phyloP scores from a whole-genome alignment of 2,797 vertebrate genomes.

The Myripristis jacobus region DNA sequence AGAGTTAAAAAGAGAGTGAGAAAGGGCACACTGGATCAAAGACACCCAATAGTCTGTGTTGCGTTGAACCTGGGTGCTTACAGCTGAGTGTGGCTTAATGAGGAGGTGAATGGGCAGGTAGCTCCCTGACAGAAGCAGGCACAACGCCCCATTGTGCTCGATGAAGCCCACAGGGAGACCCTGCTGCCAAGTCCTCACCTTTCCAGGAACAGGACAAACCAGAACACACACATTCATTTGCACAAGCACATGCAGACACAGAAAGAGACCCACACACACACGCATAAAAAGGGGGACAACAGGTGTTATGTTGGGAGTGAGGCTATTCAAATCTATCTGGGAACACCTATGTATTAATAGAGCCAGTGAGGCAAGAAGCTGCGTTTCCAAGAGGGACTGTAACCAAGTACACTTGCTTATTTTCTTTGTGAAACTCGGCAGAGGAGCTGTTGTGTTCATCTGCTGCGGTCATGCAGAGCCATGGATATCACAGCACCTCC shows the following conservation, averaged over 20 bases:
- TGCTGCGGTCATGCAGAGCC: neutral
- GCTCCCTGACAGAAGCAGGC: slow-evolving; percentile 50
- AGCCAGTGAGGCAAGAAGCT: slow-evolving; percentile 16
- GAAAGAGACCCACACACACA: neutral
- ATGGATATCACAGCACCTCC: neutral
- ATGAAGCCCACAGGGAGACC: slow-evolving; percentile 49
- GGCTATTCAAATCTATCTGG: slow-evolving; percentile 23
- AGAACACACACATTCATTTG: slow-evolving; percentile 33
- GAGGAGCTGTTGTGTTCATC: slow-evolving; percentile 5
- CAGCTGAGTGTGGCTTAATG: slow-evolving; percentile 39
- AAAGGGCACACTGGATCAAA: slow-evolving; percentile 51
- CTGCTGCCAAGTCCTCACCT: slow-evolving; percentile 48
- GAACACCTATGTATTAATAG: neutral
- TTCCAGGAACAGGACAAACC: slow-evolving; percentile 63
- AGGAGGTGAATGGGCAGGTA: slow-evolving; percentile 63
- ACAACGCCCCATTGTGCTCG: slow-evolving; percentile 59
- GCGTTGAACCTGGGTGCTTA: slow-evolving; percentile 35
- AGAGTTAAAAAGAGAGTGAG: slow-evolving; percentile 25
- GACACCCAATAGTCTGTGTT: slow-evolving; percentile 29
- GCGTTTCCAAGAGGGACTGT: neutral
- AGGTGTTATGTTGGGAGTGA: slow-evolving; percentile 26
- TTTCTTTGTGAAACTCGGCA: neutral
- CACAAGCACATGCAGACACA: slow-evolving; percentile 4
- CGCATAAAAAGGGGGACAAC: slow-evolving; percentile 8
- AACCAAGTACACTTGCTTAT: neutral